Base-by-base conservation (phyloP, 1,140 invertebrate genomes). In the Solenopsis invicta region DNA sequence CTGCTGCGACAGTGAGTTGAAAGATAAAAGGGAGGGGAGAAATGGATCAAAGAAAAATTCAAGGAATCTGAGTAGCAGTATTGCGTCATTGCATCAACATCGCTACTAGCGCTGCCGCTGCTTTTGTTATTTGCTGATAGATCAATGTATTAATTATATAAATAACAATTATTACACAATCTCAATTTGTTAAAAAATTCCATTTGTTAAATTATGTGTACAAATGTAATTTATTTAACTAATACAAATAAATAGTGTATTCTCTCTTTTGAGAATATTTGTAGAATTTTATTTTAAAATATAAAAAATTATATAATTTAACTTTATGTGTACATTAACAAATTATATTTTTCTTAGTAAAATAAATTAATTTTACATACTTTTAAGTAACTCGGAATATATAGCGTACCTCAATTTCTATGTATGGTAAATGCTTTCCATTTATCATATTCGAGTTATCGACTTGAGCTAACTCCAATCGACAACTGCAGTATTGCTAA, bases 391-490 rank as follows among this genome's bases (percentile, higher is more conserved):
- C 16, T 66, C 18, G 16, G 12, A 12, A 48, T 69, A 24, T 24
- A 16, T 69, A 10, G n/a, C 10, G 12, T 24, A 4, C 41, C 5
- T 45, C 37, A 67, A 37, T 64, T 64, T 37, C 37, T 67, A 45
- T 45, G 9, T 48, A 48, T 24, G n/a, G 41, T 69, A 69, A 69
- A 69, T 21, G 1, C 18, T 21, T 66, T 21, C 62, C 18, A 6
- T n/a, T 67, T 16, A 45, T 67, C 37, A 37, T 45, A 24, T 16
- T 67, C 18, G n/a, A 67, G 37, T 67, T 69, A 69, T 69, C 66
- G 66, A 69, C 66, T 48, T 48, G 66, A 45, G 66, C 6, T 66
- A 66, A 66, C 64, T 69, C n/a, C n/a, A 45, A 16, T 64, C 8
- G 61, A 64, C 24, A 16, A 29, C 29, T 12, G 48, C 4, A 24